phyloP scores from a whole-genome alignment of 2,113 vertebrate species.

The Cavia porcellus region DNA sequence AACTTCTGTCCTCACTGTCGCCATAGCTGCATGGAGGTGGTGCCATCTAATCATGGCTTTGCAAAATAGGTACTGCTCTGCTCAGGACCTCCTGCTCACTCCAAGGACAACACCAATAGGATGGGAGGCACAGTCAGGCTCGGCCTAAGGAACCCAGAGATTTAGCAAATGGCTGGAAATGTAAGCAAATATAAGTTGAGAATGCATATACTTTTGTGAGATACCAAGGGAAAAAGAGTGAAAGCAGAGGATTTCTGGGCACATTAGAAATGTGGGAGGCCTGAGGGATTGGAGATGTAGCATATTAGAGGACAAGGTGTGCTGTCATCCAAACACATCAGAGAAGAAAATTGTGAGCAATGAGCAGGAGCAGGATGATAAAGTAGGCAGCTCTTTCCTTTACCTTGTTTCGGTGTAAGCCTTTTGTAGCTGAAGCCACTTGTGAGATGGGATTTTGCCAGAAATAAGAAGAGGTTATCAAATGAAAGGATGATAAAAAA shows the following conservation, averaged over 20 bases:
- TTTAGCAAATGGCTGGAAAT: constrained; percentile 14
- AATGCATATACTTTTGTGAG: background rate
- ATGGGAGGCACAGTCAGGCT: background rate
- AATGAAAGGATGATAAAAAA: background rate
- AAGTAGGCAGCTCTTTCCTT: background rate
- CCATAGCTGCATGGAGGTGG: background rate
- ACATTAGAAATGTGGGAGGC: too few relatives aligned
- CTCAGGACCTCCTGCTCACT: background rate
- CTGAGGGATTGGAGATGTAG: background rate
- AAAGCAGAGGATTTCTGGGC: background rate
- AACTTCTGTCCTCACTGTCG: background rate
- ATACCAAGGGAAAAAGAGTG: background rate
- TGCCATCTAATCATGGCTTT: background rate
- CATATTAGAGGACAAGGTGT: background rate
- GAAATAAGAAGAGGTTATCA: background rate
- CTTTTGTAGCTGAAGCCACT: background rate
- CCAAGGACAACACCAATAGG: background rate
- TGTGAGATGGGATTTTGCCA: background rate
- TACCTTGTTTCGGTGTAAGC: background rate
- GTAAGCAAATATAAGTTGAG: background rate
- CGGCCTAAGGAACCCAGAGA: background rate
- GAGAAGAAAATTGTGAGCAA: background rate
- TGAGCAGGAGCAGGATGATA: accelerated
- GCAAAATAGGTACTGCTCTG: background rate
- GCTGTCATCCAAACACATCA: background rate